Percentiles rank a stretch among this genome's conserved stretches.
These are phyloP conservation scores for Sminthurides bifidus DNA, from an alignment of 1,140 invertebrate species.

Conservation along the genomic window DNA sequence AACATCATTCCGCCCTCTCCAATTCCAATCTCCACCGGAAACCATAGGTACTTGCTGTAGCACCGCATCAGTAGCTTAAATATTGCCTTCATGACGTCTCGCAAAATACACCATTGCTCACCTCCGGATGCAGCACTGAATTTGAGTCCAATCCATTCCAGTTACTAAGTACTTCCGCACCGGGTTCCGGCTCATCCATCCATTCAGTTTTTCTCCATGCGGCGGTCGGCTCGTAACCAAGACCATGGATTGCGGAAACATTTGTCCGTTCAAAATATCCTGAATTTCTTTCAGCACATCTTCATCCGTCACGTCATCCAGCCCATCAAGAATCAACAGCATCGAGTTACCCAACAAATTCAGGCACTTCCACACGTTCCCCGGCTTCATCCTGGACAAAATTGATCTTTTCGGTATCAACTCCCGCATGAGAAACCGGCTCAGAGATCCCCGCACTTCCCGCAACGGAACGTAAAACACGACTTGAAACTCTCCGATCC, in stretches of 20 bases:
- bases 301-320: conserved; percentile 41
- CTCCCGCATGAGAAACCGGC: conserved; percentile 41
- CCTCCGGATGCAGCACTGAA: conserved; percentile 15
- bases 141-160: conserved; percentile 43
- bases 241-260: conserved; percentile 44
- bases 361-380: conserved; percentile 35
- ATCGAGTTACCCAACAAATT: conserved; percentile 42
- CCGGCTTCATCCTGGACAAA: conserved; percentile 34
- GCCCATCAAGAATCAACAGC: conserved; percentile 45
- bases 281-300: conserved; percentile 40
- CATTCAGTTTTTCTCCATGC: conserved; percentile 35
- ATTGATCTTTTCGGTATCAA: conserved; percentile 38
- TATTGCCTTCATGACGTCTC: no score
- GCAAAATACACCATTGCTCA: no score
- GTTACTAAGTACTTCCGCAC: conserved; percentile 37
- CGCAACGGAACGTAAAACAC: conserved; percentile 44
- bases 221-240: conserved; percentile 38
- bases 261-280: conserved; percentile 42
- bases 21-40: no score
- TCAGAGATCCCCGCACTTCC: conserved; percentile 38
- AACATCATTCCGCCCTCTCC: no score
- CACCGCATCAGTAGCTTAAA: no score
- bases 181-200: conserved; percentile 33
- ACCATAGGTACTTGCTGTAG: no score
- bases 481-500: conserved; percentile 29